Evolutionary conservation across 2,797 vertebrate species (phyloP).

Genomic region (Spinus pinus): DNA sequence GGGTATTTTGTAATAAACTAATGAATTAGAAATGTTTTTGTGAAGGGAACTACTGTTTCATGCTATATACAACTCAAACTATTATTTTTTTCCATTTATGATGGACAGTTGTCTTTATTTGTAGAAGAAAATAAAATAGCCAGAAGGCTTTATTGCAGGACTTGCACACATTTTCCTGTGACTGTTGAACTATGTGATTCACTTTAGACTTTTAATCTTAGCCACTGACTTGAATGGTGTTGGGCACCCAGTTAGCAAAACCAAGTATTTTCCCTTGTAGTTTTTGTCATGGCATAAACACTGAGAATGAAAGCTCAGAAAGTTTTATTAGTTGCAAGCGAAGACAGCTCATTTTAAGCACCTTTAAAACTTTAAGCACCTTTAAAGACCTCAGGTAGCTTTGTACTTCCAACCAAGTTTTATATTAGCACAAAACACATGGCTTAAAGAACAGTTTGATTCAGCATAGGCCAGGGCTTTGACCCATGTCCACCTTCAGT

Average conservation of each 20-base stretch:
- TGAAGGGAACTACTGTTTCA: slow-evolving; percentile 65
- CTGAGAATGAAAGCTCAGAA: not conserved
- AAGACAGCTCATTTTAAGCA: not conserved
- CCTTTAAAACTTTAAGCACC: not conserved
- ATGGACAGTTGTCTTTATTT: slow-evolving; percentile 66
- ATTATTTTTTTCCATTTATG: slow-evolving; percentile 65
- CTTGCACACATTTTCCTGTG: slow-evolving; percentile 50
- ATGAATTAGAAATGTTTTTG: slow-evolving; percentile 73
- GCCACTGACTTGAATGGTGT: not conserved
- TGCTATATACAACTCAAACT: slow-evolving; percentile 53
- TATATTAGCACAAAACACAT: not conserved
- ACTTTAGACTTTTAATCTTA: not conserved
- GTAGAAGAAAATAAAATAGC: slow-evolving; percentile 65
- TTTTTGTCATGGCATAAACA: not conserved
- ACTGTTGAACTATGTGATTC: slow-evolving; percentile 35
- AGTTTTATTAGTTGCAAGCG: not conserved
- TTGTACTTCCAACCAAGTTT: not conserved
- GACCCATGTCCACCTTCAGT: not conserved
- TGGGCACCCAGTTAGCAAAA: not conserved
- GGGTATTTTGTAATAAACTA: slow-evolving; percentile 80
- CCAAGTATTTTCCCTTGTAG: not conserved
- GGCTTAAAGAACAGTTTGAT: not conserved
- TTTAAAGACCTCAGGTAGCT: not conserved
- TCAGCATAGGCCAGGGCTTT: not conserved
- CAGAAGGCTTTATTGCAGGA: slow-evolving; percentile 50